Percentiles rank a stretch among this genome's conserved stretches.
phyloP scores from a whole-genome alignment of 1,140 invertebrate species.

The Megalopta genalis region DNA sequence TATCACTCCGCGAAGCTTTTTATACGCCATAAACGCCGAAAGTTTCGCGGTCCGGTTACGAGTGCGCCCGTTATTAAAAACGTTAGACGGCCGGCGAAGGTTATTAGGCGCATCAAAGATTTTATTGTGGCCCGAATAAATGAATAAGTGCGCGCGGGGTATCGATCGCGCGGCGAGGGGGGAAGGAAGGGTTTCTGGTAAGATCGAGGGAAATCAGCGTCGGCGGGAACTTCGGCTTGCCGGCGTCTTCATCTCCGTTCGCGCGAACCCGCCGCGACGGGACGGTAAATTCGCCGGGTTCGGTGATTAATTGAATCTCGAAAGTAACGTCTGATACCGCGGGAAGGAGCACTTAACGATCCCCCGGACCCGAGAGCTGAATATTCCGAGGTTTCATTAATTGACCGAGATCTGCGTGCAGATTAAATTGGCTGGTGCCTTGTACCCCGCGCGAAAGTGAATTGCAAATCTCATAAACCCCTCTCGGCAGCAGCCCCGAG shows the following conservation, averaged over 20 bases:
- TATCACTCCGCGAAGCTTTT: too few species aligned
- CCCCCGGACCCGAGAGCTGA: slow-evolving; percentile 27
- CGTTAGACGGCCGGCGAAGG: too few species aligned
- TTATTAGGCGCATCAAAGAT: too few species aligned
- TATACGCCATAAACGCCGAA: too few species aligned
- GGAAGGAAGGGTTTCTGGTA: too few species aligned
- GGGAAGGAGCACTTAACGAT: slow-evolving; percentile 49
- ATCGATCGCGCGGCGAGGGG: too few species aligned
- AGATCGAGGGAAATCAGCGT: background rate
- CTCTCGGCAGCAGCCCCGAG: too few species aligned
- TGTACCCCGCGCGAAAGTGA: slow-evolving; percentile 43
- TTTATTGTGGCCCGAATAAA: too few species aligned
- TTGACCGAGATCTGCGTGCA: slow-evolving; percentile 59
- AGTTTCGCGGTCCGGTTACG: too few species aligned
- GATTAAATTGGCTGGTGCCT: slow-evolving; percentile 55
- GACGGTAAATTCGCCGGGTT: slow-evolving; percentile 52
- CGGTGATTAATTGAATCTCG: slow-evolving; percentile 62
- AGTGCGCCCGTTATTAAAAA: too few species aligned
- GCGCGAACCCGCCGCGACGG: background rate
- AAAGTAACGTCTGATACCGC: slow-evolving; percentile 53
- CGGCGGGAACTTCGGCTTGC: background rate
- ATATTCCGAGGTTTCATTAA: slow-evolving; percentile 62
- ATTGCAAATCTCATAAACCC: slow-evolving; percentile 55
- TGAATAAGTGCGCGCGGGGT: too few species aligned
- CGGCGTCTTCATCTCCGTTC: slow-evolving; percentile 11